These are phyloP conservation scores for Dasyornis broadbenti DNA, from an alignment of 2,113 vertebrate genomes.

Conservation along the genomic window DNA sequence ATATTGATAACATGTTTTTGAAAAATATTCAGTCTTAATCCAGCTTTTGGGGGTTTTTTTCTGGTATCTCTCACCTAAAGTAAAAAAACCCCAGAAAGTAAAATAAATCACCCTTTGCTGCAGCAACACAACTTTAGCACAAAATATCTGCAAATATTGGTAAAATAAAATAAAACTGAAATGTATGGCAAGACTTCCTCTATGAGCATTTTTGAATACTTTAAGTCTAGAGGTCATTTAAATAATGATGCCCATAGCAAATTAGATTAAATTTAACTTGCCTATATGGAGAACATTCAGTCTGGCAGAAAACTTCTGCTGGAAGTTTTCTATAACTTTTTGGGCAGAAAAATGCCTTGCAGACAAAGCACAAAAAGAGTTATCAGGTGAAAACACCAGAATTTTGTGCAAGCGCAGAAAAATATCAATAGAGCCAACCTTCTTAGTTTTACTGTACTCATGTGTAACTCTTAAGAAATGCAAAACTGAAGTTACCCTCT, in stretches of 20 bases:
- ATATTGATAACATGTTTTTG: background rate
- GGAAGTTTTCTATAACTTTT: background rate
- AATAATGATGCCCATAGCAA: background rate
- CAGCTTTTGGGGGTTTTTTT: background rate
- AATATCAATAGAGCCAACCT: background rate
- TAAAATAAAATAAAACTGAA: background rate
- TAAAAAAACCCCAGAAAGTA: background rate
- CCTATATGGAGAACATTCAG: background rate
- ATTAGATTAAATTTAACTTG: background rate
- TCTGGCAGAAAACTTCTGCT: background rate
- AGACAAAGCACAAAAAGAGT: background rate
- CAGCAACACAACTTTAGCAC: background rate
- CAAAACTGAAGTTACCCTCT: background rate
- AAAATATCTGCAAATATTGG: background rate
- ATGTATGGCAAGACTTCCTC: background rate
- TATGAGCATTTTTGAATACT: background rate
- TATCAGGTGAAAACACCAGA: background rate
- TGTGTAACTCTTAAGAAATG: background rate
- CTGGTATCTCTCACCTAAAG: background rate
- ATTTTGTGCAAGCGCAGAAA: background rate
- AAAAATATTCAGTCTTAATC: background rate
- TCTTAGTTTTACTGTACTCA: background rate
- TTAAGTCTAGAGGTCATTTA: background rate
- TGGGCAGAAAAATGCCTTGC: background rate
- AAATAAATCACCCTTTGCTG: fast-evolving